Evolutionary conservation across 1,140 invertebrate species (phyloP).

Genomic region (Subanguina moxae): DNA sequence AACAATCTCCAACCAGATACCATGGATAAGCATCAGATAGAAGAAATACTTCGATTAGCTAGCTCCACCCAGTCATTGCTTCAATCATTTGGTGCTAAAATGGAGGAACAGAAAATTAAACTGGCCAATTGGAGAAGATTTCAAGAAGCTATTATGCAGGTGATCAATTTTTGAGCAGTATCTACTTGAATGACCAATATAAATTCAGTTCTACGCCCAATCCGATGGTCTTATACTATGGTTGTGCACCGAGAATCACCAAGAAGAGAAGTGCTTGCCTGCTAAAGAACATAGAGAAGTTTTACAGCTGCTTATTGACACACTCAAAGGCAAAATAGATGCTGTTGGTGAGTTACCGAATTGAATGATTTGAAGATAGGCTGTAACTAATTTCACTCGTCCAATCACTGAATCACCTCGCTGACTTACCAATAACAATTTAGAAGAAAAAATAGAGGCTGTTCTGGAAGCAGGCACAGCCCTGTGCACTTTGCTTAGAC

Average conservation of each 20-base stretch:
- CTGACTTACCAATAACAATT: neutral
- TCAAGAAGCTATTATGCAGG: neutral
- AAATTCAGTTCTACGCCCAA: neutral
- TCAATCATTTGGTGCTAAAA: too few relatives aligned
- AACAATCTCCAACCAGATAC: too few relatives aligned
- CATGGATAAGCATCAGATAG: too few relatives aligned
- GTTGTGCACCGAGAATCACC: neutral
- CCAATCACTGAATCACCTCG: too few relatives aligned
- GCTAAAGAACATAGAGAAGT: neutral
- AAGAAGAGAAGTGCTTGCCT: neutral
- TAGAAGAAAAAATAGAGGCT: neutral
- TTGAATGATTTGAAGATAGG: too few relatives aligned
- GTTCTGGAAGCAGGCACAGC: neutral
- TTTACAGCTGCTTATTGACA: neutral
- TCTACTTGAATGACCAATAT: too few relatives aligned
- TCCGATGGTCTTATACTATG: neutral
- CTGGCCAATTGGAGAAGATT: neutral
- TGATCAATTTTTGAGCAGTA: neutral
- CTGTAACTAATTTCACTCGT: too few relatives aligned
- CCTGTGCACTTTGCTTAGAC: neutral
- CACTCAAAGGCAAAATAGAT: neutral
- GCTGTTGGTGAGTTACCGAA: neutral
- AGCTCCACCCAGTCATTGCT: too few relatives aligned
- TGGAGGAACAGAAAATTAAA: neutral
- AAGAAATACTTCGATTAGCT: too few relatives aligned